phyloP scores from a whole-genome alignment of 2,113 vertebrate genomes.

The Oryzias celebensis region DNA sequence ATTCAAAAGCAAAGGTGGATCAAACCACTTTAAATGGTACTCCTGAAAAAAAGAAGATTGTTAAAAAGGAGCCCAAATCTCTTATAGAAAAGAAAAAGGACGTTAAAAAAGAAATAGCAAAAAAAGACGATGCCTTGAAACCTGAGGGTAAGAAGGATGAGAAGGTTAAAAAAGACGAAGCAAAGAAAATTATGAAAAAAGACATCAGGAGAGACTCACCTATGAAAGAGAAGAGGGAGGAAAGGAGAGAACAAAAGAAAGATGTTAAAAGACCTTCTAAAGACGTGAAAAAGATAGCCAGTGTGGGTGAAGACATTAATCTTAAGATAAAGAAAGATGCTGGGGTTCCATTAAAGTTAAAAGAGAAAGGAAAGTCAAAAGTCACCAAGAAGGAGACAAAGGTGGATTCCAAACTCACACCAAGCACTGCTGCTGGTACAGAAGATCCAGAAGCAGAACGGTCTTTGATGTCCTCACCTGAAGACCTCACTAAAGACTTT shows the following conservation, averaged over 20 bases:
- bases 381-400: slow-evolving; percentile 84
- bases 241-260: slow-evolving; percentile 86
- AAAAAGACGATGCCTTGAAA: slow-evolving; percentile 81
- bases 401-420: slow-evolving; percentile 53
- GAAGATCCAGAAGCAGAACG: slow-evolving; percentile 83
- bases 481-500: slow-evolving; percentile 96
- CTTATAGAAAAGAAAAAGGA: slow-evolving; percentile 89
- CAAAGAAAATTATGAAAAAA: slow-evolving; percentile 83
- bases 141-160: slow-evolving; percentile 85
- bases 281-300: slow-evolving; percentile 83
- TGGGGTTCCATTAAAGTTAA: slow-evolving; percentile 77
- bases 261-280: slow-evolving; percentile 82
- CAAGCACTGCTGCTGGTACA: slow-evolving; percentile 48
- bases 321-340: slow-evolving; percentile 86
- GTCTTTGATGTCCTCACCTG: slow-evolving; percentile 92
- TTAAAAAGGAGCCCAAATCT: slow-evolving; percentile 87
- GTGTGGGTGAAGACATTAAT: slow-evolving; percentile 80
- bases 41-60: slow-evolving; percentile 81
- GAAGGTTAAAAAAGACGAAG: slow-evolving; percentile 85
- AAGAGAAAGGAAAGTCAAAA: slow-evolving; percentile 87
- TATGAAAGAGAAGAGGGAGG: slow-evolving; percentile 86
- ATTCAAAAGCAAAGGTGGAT: slow-evolving; percentile 78
- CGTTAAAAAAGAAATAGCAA: slow-evolving; percentile 65
- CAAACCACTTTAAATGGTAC: slow-evolving; percentile 76
- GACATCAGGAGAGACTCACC: slow-evolving; percentile 80